Evolutionary conservation across 2,113 vertebrate species (phyloP), one percentile per base, ranked within the genome.

Genomic region (Rhabdornis inornatus): DNA sequence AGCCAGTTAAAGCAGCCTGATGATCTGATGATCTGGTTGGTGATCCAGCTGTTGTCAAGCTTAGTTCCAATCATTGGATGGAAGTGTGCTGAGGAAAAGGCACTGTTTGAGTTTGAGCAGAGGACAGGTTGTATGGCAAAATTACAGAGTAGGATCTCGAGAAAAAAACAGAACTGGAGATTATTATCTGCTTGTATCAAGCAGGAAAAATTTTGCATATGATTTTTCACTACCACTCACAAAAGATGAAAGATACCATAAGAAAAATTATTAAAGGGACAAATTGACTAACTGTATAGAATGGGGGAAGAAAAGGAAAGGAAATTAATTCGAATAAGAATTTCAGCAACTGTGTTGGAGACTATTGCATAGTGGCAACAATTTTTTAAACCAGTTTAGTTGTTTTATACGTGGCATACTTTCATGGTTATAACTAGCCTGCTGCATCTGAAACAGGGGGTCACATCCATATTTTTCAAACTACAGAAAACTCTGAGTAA

Each of bases 21-120:
- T 2, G 2, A n/a, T 33, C 23, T 45, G 13, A 47, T n/a, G 40
- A 30, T 42, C 20, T 47, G n/a, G 22, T 74, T 2, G 0, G 31
- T 40, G 28, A 11, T 23, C 57, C 21, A 24, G 24, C 31, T 44
- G 12, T 71, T 68, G 17, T 63, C 28, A 49, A 40, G 17, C 20
- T 25, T 52, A 47, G 10, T 39, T 72, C 18, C 49, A n/a, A 44
- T 15, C 18, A 4, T 3, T 83, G 68, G 40, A 37, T 42, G 18
- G 49, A 87, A 71, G 17, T 3, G 5, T 25, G 31, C 35, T 55
- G 16, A 71, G 61, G 50, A 68, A 61, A 35, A n/a, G 21, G 7
- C 13, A 8, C 12, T 2, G 1, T 44, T 61, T 0, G 1, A 53
- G 13, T 4, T 59, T 52, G 30, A 89, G 55, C 22, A 80, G 68